These are phyloP conservation scores for Sylvicola cinctus DNA, from an alignment of 2,888 invertebrate species.

Conservation along the genomic window DNA sequence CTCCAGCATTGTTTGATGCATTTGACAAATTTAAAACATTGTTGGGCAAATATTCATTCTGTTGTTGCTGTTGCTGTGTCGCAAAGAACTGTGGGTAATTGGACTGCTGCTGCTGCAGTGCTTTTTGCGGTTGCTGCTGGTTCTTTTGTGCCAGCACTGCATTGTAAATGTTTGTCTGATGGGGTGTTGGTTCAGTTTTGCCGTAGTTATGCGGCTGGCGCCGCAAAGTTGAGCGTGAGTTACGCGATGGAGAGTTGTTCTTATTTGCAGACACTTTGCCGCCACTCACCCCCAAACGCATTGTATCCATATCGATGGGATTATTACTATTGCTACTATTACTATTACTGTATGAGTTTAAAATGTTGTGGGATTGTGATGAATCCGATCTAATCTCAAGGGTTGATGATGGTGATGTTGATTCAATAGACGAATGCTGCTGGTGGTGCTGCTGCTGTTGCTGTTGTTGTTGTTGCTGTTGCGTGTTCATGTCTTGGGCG, in stretches of 20 bases:
- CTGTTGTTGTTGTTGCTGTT: conserved; percentile 1
- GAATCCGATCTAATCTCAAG: no score
- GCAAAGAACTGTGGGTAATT: neutral
- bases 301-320: no score
- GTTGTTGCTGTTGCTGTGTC: neutral
- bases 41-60: neutral
- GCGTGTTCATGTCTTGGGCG: conserved; percentile 4
- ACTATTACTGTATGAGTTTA: no score
- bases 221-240: conserved; percentile 8
- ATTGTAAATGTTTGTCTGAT: conserved; percentile 26
- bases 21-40: neutral
- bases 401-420: neutral
- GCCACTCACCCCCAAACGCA: no score
- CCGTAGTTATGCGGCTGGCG: conserved; percentile 27
- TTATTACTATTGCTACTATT: no score
- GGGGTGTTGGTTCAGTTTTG: conserved; percentile 25
- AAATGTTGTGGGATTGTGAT: neutral
- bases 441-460: conserved; percentile 3
- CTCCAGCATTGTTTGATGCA: neutral
- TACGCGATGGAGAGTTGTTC: neutral
- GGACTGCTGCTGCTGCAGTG: conserved; percentile 7
- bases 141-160: conserved; percentile 23
- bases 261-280: neutral
- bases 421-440: no score
- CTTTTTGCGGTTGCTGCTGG: conserved; percentile 15